Conservation (phyloP, 2,797 vertebrate species). For the Novumbra hubbsi region DNA sequence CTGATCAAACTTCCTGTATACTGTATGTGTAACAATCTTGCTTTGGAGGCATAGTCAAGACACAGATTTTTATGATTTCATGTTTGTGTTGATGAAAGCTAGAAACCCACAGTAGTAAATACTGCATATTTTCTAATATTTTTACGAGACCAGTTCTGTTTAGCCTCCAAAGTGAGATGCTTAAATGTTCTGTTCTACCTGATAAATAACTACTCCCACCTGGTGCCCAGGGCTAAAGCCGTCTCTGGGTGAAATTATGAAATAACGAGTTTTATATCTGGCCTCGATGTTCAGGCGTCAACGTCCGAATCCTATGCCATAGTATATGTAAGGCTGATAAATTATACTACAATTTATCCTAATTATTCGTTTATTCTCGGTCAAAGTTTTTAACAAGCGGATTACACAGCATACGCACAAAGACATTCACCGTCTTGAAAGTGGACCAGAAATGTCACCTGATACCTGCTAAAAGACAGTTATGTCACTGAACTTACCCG, state of each 20-base stretch:
- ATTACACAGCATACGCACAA: not conserved
- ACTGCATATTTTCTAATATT: not conserved
- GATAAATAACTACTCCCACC: too few species aligned
- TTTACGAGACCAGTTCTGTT: not conserved
- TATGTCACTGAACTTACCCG: conserved; percentile 43
- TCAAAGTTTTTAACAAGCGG: not conserved
- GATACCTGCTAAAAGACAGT: not conserved
- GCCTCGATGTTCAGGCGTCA: too few species aligned
- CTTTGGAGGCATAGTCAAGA: not conserved
- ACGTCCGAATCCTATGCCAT: too few species aligned
- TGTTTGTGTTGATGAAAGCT: not conserved
- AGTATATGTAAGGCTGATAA: not conserved
- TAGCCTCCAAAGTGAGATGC: not conserved
- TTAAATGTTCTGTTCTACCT: too few species aligned
- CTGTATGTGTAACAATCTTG: conserved; percentile 33
- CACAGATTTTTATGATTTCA: not conserved
- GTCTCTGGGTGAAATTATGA: too few species aligned
- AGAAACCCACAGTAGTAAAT: not conserved
- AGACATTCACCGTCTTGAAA: not conserved
- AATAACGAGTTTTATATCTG: too few species aligned
- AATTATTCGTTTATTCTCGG: not conserved
- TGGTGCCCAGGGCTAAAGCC: too few species aligned
- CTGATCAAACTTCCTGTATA: conserved; percentile 61
- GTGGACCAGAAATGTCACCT: not conserved
- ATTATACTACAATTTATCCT: not conserved